Base-by-base conservation (phyloP, 2,888 invertebrate genomes). In the Sinelater perroti region DNA sequence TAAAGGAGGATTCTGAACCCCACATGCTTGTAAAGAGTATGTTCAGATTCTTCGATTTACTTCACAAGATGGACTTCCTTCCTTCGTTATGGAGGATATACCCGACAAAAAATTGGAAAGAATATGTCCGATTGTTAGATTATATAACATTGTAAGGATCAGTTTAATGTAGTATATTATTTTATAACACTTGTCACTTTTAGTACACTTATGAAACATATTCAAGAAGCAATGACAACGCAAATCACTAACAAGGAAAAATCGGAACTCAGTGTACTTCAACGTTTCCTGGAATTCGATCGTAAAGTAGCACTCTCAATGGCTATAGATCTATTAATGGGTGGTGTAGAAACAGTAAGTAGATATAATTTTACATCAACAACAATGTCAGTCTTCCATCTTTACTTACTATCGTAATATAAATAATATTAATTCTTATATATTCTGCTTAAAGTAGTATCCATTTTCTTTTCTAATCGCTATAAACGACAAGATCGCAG, bases 321-420 rank as follows among this genome's bases (percentile, higher is more conserved):
- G 85, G 86, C 86, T 1, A 81, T 85, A 63, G 90, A 90, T 72
- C 85, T 89, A 85, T 68, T 90, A 18, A 76, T 84, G 38, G 89
- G 87, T 35, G 89, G 89, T 53, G 82, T 88, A 28, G 90, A 90
- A 71, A 89, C 89, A 50, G 89, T 91, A 77, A 79, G 78, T n/a
- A n/a, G n/a, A n/a, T n/a, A n/a, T n/a, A n/a, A n/a, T n/a, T n/a
- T n/a, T n/a, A n/a, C n/a, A n/a, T n/a, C n/a, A n/a, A n/a, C n/a
- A n/a, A n/a, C n/a, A n/a, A n/a, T n/a, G n/a, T n/a, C n/a, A n/a
- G n/a, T n/a, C n/a, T n/a, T n/a, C n/a, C n/a, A n/a, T n/a, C n/a
- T n/a, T n/a, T n/a, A n/a, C n/a, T n/a, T n/a, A n/a, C n/a, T n/a
- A n/a, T n/a, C n/a, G n/a, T n/a, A n/a, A n/a, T n/a, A n/a, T n/a